Base-by-base conservation (phyloP, 2,113 vertebrate genomes). In the Anoplopoma fimbria region DNA sequence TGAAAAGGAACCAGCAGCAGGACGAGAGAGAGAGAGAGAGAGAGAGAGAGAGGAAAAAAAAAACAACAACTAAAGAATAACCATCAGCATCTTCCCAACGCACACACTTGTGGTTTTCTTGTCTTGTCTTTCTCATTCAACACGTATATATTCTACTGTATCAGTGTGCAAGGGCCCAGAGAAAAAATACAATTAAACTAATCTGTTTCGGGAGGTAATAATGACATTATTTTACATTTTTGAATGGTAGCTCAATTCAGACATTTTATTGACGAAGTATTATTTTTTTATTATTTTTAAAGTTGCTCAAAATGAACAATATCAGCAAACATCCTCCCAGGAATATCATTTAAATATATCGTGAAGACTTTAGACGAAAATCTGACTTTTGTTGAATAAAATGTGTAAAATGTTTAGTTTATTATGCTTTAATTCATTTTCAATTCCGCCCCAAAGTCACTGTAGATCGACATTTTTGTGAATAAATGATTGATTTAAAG, bases 1-100 rank as follows among this genome's bases (percentile, higher is more conserved):
- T 97, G 96, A 97, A 98, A 90, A 96, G 96, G 95, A 97, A 97
- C 96, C 97, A 98, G 95, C 97, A 98, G 96, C 96, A 96, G 93
- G 91, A 97, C 96, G 95, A 97, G 96, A 95, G 95, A 33, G 94
- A 61, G 62, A 17, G 42, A 33, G 36, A 33, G 33, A 69, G 95
- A 95, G 95, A 13, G n/a, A 13, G 55, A 29, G 8, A 21, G 49
- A 51, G 8, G 15, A 4, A 2, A 2, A 38, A 36, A 33, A 93
- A 36, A 29, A 10, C 65, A 38, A 95, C 95, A 94, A 92, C 93
- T 89, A 92, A 73, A 93, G 89, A 94, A 92, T 84, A 95, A 93
- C 85, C 89, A 89, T 85, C 88, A 87, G 91, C 93, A 93, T 96
- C 96, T 88, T 95, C 93, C 94, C 95, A 95, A 38, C 78, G 58